phyloP scores from a whole-genome alignment of 2,888 invertebrate species.

The Harpagoxenus sublaevis region DNA sequence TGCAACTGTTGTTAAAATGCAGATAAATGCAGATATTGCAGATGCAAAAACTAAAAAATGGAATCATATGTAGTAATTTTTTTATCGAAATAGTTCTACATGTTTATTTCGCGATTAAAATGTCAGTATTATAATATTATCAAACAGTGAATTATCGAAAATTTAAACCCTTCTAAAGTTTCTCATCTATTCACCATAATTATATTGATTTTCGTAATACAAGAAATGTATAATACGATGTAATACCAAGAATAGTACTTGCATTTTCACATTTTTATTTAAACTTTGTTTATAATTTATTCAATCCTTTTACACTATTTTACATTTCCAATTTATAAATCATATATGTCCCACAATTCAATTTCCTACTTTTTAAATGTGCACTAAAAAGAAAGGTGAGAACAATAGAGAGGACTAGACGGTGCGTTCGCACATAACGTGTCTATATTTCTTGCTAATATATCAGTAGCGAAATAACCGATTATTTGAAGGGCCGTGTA shows the following conservation, averaged over 20 bases:
- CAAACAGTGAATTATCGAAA: not conserved
- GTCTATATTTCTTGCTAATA: constrained; percentile 27
- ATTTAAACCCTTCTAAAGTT: not conserved
- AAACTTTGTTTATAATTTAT: not conserved
- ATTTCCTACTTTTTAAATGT: not conserved
- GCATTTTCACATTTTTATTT: too few relatives aligned
- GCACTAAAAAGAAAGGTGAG: not conserved
- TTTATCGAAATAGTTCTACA: not conserved
- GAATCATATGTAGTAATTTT: not conserved
- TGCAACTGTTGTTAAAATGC: constrained; percentile 29
- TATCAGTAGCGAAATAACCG: constrained; percentile 70
- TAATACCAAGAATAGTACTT: too few relatives aligned
- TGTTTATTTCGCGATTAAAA: not conserved
- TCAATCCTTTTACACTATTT: not conserved
- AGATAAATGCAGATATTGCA: not conserved
- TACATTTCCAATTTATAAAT: not conserved
- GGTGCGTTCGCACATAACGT: not conserved
- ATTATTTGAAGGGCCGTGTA: constrained; percentile 74
- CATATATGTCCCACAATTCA: not conserved
- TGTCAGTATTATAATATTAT: not conserved
- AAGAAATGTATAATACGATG: not conserved
- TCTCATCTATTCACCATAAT: not conserved
- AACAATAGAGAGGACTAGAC: not conserved
- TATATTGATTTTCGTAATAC: not conserved
- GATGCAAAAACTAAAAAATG: constrained; percentile 16